Percentiles rank a stretch among this genome's conserved stretches.
Conservation (phyloP, 2,888 invertebrate species). For the Gibbula magus region DNA sequence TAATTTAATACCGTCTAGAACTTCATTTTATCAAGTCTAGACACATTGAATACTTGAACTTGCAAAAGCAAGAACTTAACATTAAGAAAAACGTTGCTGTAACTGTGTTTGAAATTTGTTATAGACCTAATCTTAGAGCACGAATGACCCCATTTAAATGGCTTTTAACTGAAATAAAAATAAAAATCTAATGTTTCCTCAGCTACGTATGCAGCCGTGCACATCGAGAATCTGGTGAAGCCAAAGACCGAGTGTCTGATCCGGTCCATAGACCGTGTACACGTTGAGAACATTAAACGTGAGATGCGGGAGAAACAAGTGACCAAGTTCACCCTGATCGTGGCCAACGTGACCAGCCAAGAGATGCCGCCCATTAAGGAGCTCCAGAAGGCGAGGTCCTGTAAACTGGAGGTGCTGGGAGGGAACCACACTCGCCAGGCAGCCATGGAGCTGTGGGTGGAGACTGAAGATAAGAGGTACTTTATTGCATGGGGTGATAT, state of each 20-base stretch:
- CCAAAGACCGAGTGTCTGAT: conserved; percentile 6
- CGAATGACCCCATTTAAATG: too few relatives aligned
- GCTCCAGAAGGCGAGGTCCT: conserved; percentile 6
- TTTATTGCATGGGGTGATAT: too few relatives aligned
- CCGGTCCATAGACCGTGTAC: background rate
- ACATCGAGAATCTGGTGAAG: conserved; percentile 12
- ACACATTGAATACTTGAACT: too few relatives aligned
- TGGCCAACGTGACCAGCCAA: background rate
- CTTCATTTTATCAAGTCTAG: too few relatives aligned
- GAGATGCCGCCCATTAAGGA: conserved; percentile 20
- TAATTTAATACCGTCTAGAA: too few relatives aligned
- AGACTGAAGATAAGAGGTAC: conserved; percentile 12
- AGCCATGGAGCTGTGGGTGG: conserved; percentile 12
- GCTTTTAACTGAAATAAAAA: too few relatives aligned
- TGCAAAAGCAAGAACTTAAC: too few relatives aligned
- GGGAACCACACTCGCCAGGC: conserved; percentile 18
- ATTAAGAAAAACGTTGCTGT: too few relatives aligned
- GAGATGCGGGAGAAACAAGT: conserved; percentile 17
- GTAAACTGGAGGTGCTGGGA: background rate
- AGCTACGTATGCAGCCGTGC: conserved; percentile 9
- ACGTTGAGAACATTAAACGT: conserved; percentile 13
- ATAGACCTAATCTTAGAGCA: too few relatives aligned
- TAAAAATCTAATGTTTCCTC: background rate
- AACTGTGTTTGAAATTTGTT: too few relatives aligned
- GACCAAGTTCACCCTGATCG: conserved; percentile 12